Evolutionary conservation across 1,140 invertebrate species (phyloP), one percentile per base, ranked within the genome.

Genomic region (Ceratosolen fusciceps): DNA sequence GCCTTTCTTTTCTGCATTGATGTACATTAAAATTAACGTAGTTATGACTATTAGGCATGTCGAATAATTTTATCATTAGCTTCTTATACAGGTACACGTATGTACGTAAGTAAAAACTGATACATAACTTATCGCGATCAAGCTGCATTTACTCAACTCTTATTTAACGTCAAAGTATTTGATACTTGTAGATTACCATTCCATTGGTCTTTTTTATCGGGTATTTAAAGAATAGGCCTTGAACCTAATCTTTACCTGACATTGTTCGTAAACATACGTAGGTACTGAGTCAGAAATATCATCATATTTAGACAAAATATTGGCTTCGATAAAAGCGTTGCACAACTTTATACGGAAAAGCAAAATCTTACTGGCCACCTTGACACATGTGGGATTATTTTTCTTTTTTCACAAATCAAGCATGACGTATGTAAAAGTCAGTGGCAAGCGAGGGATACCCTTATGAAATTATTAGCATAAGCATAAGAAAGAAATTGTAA

Each of bases 91-190:
- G 60, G 34, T 65, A n/a, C 14, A 31, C 10, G 12, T 34, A 19
- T 62, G 29, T 62, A n/a, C 31, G 16, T n/a, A 37, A 0, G 34
- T 37, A 65, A 37, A 21, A 65, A 65, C 37, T n/a, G 34, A 65
- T 31, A n/a, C 34, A 37, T 37, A 65, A 43, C n/a, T 68, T 68
- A 68, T 72, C 49, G 70, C 29, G 70, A 54, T 72, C 19, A 85
- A 81, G 81, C 82, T 82, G 80, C 82, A 77, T 72, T 83, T 83
- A 67, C 47, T 47, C n/a, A 68, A 68, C 39, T 68, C 67, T 68
- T 68, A 68, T 47, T 68, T 68, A 68, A 68, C n/a, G 39, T 9
- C 10, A 2, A 68, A 47, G 39, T 21, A 67, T 39, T 43, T 68
- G 39, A 68, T 47, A 68, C 67, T 68, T 34, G n/a, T 7, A 68